A percentile compares a stretch with the other conserved stretches of the same genome.
These are phyloP conservation scores for Erythrolamprus reginae DNA, from an alignment of 2,113 vertebrate genomes.

Conservation along the genomic window DNA sequence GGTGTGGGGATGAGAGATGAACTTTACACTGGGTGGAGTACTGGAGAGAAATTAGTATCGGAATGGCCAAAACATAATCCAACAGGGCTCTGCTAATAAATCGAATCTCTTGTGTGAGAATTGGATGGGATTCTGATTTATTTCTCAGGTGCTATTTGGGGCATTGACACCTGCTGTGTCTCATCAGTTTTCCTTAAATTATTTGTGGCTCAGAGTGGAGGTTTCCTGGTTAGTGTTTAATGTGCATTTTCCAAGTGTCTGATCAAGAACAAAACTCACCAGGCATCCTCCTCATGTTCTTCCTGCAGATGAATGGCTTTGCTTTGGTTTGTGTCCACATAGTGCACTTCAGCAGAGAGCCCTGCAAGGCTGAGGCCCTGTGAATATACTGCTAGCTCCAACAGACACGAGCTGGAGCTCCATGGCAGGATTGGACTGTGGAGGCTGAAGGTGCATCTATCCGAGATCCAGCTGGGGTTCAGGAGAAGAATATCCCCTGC, in stretches of 20 bases:
- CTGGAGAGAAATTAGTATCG: too few relatives aligned
- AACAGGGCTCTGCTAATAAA: too few relatives aligned
- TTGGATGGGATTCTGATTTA: too few relatives aligned
- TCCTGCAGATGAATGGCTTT: slow-evolving; percentile 34
- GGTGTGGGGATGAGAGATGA: too few relatives aligned
- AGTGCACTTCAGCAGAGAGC: slow-evolving; percentile 47
- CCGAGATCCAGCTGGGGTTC: slow-evolving; percentile 47
- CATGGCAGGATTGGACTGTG: slow-evolving; percentile 58
- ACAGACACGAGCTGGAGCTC: slow-evolving; percentile 56
- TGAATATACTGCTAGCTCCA: slow-evolving; percentile 57
- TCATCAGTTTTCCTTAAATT: neutral
- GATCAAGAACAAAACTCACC: slow-evolving; percentile 44
- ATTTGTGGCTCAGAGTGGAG: neutral
- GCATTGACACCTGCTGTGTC: neutral
- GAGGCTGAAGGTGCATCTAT: slow-evolving; percentile 58
- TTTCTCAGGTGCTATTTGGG: too few relatives aligned
- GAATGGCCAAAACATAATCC: too few relatives aligned
- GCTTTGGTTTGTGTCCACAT: slow-evolving; percentile 55
- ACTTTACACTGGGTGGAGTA: too few relatives aligned
- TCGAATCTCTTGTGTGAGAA: too few relatives aligned
- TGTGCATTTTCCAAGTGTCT: neutral
- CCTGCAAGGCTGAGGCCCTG: slow-evolving; percentile 49
- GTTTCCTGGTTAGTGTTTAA: neutral
- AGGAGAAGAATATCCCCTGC: slow-evolving; percentile 58
- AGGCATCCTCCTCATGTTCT: slow-evolving; percentile 30